These are phyloP conservation scores for Pipistrellus kuhlii DNA, from an alignment of 2,797 vertebrate genomes.

Conservation along the genomic window DNA sequence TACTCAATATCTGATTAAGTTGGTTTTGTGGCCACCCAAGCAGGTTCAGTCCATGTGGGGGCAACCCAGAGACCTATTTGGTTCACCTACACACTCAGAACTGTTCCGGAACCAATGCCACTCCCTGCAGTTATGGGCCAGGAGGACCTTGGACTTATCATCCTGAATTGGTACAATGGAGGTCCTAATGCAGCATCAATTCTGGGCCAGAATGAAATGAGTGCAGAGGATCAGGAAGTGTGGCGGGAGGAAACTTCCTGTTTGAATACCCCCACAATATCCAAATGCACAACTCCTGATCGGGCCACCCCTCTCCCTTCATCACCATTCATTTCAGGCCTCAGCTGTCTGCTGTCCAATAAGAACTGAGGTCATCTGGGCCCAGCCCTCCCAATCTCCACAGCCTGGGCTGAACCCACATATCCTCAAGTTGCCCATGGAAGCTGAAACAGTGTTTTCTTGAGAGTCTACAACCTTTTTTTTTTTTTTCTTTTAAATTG, in stretches of 20 bases:
- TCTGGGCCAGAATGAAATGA: constrained; percentile 31
- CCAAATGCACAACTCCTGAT: not conserved
- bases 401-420: not conserved
- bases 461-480: not conserved
- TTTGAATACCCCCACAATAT: not conserved
- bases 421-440: not conserved
- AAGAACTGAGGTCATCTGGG: not conserved
- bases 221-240: not conserved
- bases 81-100: not conserved
- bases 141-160: not conserved
- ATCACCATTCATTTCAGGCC: not conserved
- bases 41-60: not conserved
- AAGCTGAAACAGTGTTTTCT: constrained; percentile 1
- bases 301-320: not conserved
- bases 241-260: constrained; percentile 16
- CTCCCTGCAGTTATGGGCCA: not conserved
- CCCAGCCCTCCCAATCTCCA: not conserved
- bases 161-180: not conserved
- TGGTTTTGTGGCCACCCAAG: not conserved
- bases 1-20: not conserved
- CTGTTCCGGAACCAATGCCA: not conserved
- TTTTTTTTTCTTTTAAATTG: not conserved
- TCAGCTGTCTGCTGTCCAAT: not conserved
- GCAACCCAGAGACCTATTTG: not conserved
- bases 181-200: not conserved